A percentile compares a stretch with the other conserved stretches of the same genome.
These are phyloP conservation scores for Squalus acanthias DNA, from an alignment of 2,797 vertebrate species.

Conservation along the genomic window DNA sequence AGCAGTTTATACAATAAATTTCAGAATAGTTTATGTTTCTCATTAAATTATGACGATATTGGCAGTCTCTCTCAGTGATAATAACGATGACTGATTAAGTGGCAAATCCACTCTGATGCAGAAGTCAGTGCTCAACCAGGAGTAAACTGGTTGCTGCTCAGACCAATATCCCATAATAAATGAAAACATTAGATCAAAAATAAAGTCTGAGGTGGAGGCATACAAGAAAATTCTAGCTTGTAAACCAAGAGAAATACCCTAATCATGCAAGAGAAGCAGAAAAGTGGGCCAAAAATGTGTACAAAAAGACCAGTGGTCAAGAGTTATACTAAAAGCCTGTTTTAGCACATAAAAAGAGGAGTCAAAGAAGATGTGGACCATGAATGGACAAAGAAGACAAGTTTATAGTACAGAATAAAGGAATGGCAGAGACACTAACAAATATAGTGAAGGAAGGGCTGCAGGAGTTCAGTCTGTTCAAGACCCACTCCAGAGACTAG, in stretches of 20 bases:
- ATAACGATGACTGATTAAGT: conserved; percentile 21
- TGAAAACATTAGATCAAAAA: background rate
- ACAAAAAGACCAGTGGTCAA: background rate
- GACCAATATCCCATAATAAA: background rate
- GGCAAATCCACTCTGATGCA: background rate
- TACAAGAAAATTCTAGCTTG: background rate
- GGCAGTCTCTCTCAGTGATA: conserved; percentile 12
- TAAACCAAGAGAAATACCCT: background rate
- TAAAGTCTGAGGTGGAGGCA: background rate
- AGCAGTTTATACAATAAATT: background rate
- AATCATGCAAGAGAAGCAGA: background rate
- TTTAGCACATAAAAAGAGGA: background rate
- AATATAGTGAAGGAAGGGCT: background rate
- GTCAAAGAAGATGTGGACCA: background rate
- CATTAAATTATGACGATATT: conserved; percentile 3
- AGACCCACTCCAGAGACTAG: background rate
- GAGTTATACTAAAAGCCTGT: background rate
- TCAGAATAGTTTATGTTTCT: background rate
- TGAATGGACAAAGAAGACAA: background rate
- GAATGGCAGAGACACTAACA: background rate
- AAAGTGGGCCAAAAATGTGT: background rate
- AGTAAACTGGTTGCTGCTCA: background rate
- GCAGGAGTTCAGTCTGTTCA: background rate
- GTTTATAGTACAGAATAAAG: background rate
- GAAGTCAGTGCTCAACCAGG: background rate